These are phyloP conservation scores for Toxotes jaculatrix DNA, from an alignment of 2,113 vertebrate genomes.

Conservation along the genomic window DNA sequence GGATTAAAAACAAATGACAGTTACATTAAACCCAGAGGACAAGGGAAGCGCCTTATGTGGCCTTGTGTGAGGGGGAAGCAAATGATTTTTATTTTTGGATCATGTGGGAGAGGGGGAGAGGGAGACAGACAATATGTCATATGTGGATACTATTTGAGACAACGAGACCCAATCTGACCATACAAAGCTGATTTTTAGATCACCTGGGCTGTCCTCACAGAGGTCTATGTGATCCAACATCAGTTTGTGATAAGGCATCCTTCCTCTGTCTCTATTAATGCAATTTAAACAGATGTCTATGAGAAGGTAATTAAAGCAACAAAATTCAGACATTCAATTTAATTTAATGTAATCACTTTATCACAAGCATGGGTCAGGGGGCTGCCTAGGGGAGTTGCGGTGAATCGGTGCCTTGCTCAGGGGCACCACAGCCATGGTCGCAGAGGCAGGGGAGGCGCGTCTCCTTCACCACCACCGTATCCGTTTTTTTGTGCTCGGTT, in stretches of 20 bases:
- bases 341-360: too few relatives aligned
- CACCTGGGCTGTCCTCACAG: conserved; percentile 8
- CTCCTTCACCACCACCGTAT: too few relatives aligned
- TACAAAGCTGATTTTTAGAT: conserved; percentile 17
- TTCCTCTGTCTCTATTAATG: background rate
- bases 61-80: conserved; percentile 28
- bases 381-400: too few relatives aligned
- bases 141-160: conserved; percentile 31
- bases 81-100: conserved; percentile 71
- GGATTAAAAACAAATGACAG: conserved; percentile 62
- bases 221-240: conserved; percentile 8
- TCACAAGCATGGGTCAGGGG: too few relatives aligned
- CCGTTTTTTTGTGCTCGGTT: too few relatives aligned
- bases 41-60: conserved; percentile 38
- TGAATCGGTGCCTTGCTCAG: too few relatives aligned
- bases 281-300: background rate
- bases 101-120: conserved; percentile 14
- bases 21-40: conserved; percentile 49
- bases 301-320: background rate
- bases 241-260: background rate
- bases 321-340: background rate
- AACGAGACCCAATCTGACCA: conserved; percentile 15
- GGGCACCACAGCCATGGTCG: too few relatives aligned
- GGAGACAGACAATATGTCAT: conserved; percentile 45
- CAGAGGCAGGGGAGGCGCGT: too few relatives aligned